These are phyloP conservation scores for Thymelicus acteon DNA, from an alignment of 2,888 invertebrate genomes.

Conservation along the genomic window DNA sequence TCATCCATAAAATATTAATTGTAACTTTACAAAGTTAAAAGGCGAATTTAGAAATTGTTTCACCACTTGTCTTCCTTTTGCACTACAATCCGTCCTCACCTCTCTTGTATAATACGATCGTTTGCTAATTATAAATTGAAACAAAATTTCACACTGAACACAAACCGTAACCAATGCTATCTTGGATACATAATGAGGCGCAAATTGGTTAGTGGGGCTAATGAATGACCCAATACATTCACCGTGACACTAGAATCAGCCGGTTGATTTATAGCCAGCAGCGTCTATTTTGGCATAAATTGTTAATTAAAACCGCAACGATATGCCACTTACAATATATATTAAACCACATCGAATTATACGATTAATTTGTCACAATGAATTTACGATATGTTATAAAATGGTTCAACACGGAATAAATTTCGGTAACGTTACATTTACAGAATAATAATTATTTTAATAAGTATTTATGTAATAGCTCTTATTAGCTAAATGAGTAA, in stretches of 20 bases:
- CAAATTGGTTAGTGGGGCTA: conserved; percentile 31
- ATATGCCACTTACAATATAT: conserved; percentile 63
- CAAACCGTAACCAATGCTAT: not conserved
- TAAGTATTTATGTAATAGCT: not conserved
- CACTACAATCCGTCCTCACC: no score
- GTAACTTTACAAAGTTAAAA: no score
- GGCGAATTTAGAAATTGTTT: no score
- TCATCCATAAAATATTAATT: no score
- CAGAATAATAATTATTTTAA: not conserved
- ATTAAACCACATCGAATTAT: conserved; percentile 26
- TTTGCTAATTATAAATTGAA: not conserved
- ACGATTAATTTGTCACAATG: conserved; percentile 23
- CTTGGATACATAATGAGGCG: conserved; percentile 18
- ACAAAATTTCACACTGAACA: not conserved
- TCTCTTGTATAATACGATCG: no score
- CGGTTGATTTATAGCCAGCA: conserved; percentile 55
- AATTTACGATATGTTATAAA: conserved; percentile 16
- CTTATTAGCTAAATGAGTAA: no score
- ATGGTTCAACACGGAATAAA: conserved; percentile 2
- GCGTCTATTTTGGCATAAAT: conserved; percentile 52
- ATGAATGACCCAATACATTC: conserved; percentile 50
- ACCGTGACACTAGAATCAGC: conserved; percentile 39
- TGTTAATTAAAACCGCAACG: conserved; percentile 71
- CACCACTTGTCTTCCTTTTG: no score
- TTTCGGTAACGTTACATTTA: conserved; percentile 3